A percentile compares a stretch with the other conserved stretches of the same genome.
These are phyloP conservation scores for Ceramica pisi DNA, from an alignment of 2,888 invertebrate genomes.

Conservation along the genomic window DNA sequence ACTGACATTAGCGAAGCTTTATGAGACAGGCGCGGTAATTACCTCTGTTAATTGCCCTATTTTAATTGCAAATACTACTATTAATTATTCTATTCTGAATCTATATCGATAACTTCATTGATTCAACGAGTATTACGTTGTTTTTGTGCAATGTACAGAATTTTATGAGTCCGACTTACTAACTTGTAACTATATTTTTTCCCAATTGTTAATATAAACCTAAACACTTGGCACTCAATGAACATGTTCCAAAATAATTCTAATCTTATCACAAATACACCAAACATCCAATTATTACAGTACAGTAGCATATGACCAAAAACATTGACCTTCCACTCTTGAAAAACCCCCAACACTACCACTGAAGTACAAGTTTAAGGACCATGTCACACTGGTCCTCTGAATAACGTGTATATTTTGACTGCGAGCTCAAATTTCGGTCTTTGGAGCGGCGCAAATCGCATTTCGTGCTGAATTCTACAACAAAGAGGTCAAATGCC, in stretches of 20 bases:
- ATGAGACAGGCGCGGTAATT: slow-evolving; percentile 35
- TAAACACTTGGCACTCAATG: background rate
- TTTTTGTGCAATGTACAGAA: background rate
- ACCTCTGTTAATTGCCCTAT: slow-evolving; percentile 40
- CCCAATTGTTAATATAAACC: too few species aligned
- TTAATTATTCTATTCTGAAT: slow-evolving; percentile 33
- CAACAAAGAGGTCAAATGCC: slow-evolving; percentile 74
- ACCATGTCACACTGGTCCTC: slow-evolving; percentile 26
- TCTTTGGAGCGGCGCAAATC: slow-evolving; percentile 71
- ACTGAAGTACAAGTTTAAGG: background rate
- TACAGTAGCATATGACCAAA: slow-evolving; percentile 28
- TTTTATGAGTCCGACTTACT: background rate
- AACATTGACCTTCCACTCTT: slow-evolving; percentile 16
- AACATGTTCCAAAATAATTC: slow-evolving; percentile 27
- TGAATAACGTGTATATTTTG: slow-evolving; percentile 70
- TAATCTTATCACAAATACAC: slow-evolving; percentile 46
- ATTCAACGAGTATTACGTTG: slow-evolving; percentile 5
- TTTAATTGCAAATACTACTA: slow-evolving; percentile 41
- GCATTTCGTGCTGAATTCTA: slow-evolving; percentile 78
- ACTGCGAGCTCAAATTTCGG: slow-evolving; percentile 74
- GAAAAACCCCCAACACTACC: background rate
- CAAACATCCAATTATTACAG: slow-evolving; percentile 31
- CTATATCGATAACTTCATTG: background rate
- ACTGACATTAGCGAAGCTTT: slow-evolving; percentile 2
- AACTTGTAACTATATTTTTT: too few species aligned